Evolutionary conservation across 2,888 invertebrate species (phyloP), one percentile per base, ranked within the genome.

Genomic region (Idaea straminata): DNA sequence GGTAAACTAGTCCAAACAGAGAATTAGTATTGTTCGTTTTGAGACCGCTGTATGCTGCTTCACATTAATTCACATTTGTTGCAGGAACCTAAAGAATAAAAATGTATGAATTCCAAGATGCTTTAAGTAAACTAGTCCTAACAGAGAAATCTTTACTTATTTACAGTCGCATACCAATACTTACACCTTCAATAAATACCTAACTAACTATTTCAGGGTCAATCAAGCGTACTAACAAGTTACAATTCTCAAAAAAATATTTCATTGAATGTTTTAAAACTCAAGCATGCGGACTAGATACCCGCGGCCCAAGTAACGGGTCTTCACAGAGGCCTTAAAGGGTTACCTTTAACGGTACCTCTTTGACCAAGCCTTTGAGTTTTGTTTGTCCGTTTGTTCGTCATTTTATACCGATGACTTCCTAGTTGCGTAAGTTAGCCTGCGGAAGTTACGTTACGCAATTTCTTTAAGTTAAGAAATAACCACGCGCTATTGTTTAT

Each of bases 281-380:
- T 15, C 66, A 66, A 67, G 70, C 66, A 62, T 65, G 61, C 66
- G 69, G 57, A 68, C 72, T 72, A 72, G 69, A 69, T 70, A 65
- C 61, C 13, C 25, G 34, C 16, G 47, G 34, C 59, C 25, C 25
- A 67, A 74, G 70, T 71, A 74, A 72, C 75, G 74, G 74, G 75
- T 63, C 76, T 71, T 74, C 74, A 57, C 74, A 77, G 73, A 71
- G 82, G 79, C 82, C 81, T 59, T 74, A 74, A 79, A 82, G 82
- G 83, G 80, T 78, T 76, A 70, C 65, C 77, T 77, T 79, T 80
- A 79, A 71, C 74, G 76, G 74, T 74, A 70, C 67, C 71, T 72
- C 66, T 72, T 72, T 76, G 74, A 73, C 74, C 78, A 74, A 71
- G 72, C 71, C 66, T 71, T 62, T 47, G 59, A 62, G 66, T 61